These are phyloP conservation scores for Chlorodrepanis virens DNA, from an alignment of 2,113 vertebrate genomes.

Conservation along the genomic window DNA sequence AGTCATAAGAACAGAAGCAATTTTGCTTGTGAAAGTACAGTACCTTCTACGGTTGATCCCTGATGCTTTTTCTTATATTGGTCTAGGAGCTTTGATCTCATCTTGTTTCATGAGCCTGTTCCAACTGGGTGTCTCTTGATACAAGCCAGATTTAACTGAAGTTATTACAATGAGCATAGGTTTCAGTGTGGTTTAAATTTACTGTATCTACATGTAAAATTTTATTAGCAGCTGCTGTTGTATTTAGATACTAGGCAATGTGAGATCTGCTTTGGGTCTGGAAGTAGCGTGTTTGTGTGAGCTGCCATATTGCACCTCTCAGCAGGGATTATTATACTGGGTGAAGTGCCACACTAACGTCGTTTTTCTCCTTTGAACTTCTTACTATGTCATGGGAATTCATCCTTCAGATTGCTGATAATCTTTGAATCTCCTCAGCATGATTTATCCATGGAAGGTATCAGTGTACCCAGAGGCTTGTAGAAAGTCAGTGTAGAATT, in stretches of 20 bases:
- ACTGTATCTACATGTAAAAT: neutral
- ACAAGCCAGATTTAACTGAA: neutral
- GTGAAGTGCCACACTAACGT: neutral
- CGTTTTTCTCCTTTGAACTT: neutral
- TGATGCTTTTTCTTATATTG: neutral
- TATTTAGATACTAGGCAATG: neutral
- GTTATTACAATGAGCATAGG: neutral
- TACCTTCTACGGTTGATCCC: neutral
- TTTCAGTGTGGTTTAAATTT: neutral
- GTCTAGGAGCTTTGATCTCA: neutral
- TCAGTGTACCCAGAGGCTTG: neutral
- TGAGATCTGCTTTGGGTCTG: constrained; percentile 24
- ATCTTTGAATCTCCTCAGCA: neutral
- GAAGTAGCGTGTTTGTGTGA: neutral
- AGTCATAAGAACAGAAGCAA: neutral
- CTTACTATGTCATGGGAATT: neutral
- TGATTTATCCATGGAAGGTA: neutral
- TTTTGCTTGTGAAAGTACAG: neutral
- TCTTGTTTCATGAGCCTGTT: neutral
- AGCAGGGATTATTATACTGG: neutral
- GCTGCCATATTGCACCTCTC: neutral
- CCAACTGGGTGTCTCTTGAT: neutral
- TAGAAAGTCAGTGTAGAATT: neutral
- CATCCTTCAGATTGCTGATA: neutral
- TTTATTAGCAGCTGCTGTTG: constrained; percentile 18